phyloP scores from a whole-genome alignment of 2,113 vertebrate genomes.

The Equus przewalskii region DNA sequence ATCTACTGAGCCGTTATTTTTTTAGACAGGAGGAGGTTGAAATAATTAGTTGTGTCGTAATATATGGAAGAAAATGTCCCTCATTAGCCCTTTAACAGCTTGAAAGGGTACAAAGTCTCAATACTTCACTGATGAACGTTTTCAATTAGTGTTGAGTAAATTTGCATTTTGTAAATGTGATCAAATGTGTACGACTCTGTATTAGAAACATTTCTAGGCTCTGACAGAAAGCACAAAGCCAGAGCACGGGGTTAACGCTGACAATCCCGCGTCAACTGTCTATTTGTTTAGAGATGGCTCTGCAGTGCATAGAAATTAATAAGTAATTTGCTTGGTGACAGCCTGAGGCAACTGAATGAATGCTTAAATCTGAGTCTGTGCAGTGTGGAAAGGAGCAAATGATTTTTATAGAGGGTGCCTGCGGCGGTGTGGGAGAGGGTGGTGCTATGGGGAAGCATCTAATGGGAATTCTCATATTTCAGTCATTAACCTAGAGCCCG shows the following conservation, averaged over 20 bases:
- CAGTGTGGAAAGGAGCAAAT: conserved; percentile 41
- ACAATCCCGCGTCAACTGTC: not conserved
- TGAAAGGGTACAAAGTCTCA: conserved; percentile 28
- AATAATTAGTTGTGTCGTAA: conserved; percentile 57
- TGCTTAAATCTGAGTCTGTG: conserved; percentile 47
- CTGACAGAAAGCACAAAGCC: conserved; percentile 5
- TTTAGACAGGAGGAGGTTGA: conserved; percentile 38
- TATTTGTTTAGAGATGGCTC: conserved; percentile 70
- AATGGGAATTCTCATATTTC: conserved; percentile 35
- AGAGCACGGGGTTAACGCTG: not conserved
- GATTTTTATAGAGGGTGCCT: conserved; percentile 9
- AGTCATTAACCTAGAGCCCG: conserved; percentile 18
- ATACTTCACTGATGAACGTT: not conserved
- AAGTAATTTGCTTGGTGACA: conserved; percentile 74
- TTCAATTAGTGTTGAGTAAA: conserved; percentile 64
- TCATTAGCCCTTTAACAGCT: conserved; percentile 43
- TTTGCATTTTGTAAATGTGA: conserved; percentile 67
- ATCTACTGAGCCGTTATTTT: not conserved
- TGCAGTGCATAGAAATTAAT: conserved; percentile 71
- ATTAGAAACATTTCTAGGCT: not conserved
- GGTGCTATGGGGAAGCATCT: not conserved
- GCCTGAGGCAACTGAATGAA: conserved; percentile 55
- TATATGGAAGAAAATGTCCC: conserved; percentile 32
- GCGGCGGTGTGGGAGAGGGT: not conserved
- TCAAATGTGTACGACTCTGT: not conserved